Base-by-base conservation (phyloP, 2,113 vertebrate genomes). In the Heloderma charlesbogerti region DNA sequence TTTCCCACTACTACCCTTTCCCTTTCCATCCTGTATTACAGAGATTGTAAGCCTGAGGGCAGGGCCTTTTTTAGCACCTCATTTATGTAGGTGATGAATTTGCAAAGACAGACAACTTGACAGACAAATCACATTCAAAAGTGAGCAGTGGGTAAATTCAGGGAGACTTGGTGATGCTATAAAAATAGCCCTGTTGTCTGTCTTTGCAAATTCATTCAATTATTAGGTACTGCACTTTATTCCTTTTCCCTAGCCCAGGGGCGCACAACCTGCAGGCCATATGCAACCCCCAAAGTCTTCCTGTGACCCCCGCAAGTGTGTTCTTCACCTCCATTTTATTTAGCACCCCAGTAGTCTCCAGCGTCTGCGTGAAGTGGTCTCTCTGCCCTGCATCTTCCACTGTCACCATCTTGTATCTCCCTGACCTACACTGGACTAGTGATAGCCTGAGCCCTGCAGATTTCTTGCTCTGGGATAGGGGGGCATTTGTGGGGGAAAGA, bases 321-420 rank as follows among this genome's bases (percentile, higher is more conserved):
- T 31, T 80, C 86, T 83, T 31, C 93, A 98, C 98, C 98, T 99
- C 99, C 82, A 99, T 98, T 94, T 98, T 98, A 96, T 98, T 99
- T 69, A 99, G 97, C 85, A 98, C 98, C 40, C 99, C 99, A 93
- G 93, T 99, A 96, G 97, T 99, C 97, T 99, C 99, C 96, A 99
- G 97, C 93, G 98, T 99, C 96, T 99, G 99, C 94, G 99, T 98
- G 92, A 99, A 96, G 89, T 99, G 96, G 94, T 99, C 99, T 91
- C 98, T 95, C 87, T 99, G 97, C 95, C 94, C 84, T 93, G 51
- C 34, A 77, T 29, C 22, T 51, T 51, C 78, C 20, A 10, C 77
- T 45, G 45, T 29, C 43, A 18, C 48, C 15, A 31, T 48, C 78
- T 51, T 34, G 29, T 22, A 22, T 63, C 60, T 63, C 1, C 60